Evolutionary conservation across 2,888 invertebrate species (phyloP), one percentile per base, ranked within the genome.

Genomic region (Neoascia interrupta): DNA sequence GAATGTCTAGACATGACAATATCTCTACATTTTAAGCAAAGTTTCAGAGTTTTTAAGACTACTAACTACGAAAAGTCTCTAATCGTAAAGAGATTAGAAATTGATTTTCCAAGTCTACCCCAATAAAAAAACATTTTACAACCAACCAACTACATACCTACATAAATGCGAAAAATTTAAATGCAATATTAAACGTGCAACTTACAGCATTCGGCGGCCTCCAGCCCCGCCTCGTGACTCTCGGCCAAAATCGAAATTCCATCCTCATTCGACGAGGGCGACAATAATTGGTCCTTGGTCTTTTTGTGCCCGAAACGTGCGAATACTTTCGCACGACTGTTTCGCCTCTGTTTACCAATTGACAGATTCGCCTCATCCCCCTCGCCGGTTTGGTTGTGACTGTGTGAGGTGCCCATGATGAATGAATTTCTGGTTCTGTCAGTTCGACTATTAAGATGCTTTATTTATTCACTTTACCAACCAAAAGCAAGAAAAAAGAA

Each of bases 281-380:
- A 74, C 16, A 80, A 51, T 2, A 80, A 58, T 15, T 74, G 83
- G 51, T 85, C 85, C 69, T 84, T 85, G 16, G 84, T 81, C 80
- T 86, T 87, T 74, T 84, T 86, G 66, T 84, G 84, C 13, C 86
- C 84, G 53, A 88, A 84, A 26, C 87, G 86, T 60, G 85, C 84
- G 69, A 88, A 85, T 76, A 86, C 84, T 64, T 85, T 85, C 43
- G 84, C 82, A 66, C 85, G 85, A 81, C 86, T 87, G 53, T 84
- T 84, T 18, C 85, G 84, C 5, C 86, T 83, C 6, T 72, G 68
- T 34, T 84, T 82, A 18, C 79, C 54, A 4, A 37, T 31, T 18
- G 74, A 61, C 37, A 51, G 6, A 37, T 56, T 68, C 28, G 47
- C 21, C 26, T 75, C 74, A 54, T 69, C 74, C 6, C 11, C 49